Evolutionary conservation across 1,140 invertebrate species (phyloP).

Genomic region (Vollenhovia emeryi): DNA sequence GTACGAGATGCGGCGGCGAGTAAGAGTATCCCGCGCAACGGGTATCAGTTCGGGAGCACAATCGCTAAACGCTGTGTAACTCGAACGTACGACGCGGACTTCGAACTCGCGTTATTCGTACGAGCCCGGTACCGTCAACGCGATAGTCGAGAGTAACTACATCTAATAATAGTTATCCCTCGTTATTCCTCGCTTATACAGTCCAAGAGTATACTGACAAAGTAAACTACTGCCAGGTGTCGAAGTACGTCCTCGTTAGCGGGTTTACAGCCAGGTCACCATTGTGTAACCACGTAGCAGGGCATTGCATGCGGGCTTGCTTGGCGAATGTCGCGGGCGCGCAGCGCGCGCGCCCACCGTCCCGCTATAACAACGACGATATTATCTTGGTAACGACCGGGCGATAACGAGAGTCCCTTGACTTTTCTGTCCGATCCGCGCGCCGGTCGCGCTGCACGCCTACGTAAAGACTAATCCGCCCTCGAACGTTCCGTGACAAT

Average conservation of each 20-base stretch:
- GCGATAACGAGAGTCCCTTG: conserved; percentile 62
- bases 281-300: conserved; percentile 70
- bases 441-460: conserved; percentile 1
- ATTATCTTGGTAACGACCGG: conserved; percentile 68
- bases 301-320: conserved; percentile 61
- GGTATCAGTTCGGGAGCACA: conserved; percentile 12
- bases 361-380: conserved; percentile 57
- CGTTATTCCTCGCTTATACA: conserved; percentile 65
- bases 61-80: background rate
- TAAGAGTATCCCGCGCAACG: conserved; percentile 4
- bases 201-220: conserved; percentile 49
- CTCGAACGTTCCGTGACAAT: conserved; percentile 38
- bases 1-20: background rate
- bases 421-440: conserved; percentile 39
- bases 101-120: conserved; percentile 27
- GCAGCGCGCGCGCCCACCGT: background rate
- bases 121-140: conserved; percentile 40
- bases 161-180: conserved; percentile 73
- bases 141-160: conserved; percentile 51
- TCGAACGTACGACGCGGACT: conserved; percentile 2
- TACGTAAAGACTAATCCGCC: background rate
- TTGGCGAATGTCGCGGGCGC: conserved; percentile 63
- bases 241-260: conserved; percentile 68
- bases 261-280: conserved; percentile 65
- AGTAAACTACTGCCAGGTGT: conserved; percentile 68